Evolutionary conservation across 2,888 invertebrate genomes (phyloP).

Genomic region (Trissolcus japonicus): DNA sequence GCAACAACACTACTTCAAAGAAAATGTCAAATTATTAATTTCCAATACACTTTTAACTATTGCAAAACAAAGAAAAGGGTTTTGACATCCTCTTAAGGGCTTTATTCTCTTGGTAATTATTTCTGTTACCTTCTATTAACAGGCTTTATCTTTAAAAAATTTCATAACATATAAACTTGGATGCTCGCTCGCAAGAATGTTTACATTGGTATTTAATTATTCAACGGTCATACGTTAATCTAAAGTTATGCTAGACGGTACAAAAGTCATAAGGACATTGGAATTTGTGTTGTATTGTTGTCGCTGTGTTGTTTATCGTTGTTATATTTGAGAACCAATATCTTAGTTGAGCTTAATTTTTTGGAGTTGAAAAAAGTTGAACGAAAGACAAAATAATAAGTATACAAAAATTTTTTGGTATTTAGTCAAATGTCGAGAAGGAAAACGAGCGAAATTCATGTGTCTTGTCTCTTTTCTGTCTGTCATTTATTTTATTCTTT

Average conservation of each 20-base stretch:
- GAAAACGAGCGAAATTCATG: constrained; percentile 40
- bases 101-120: constrained; percentile 54
- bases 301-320: constrained; percentile 24
- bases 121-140: constrained; percentile 54
- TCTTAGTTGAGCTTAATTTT: neutral
- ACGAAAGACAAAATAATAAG: too few relatives aligned
- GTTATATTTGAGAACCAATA: neutral
- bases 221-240: constrained; percentile 5
- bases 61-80: too few relatives aligned
- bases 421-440: constrained; percentile 3
- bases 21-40: too few relatives aligned
- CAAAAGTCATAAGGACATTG: neutral
- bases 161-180: constrained; percentile 45
- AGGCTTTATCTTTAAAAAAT: constrained; percentile 54
- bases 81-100: too few relatives aligned
- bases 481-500: constrained; percentile 32
- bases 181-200: constrained; percentile 48
- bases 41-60: too few relatives aligned
- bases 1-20: too few relatives aligned
- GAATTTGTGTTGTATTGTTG: constrained; percentile 16
- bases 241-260: constrained; percentile 26
- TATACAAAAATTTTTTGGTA: constrained; percentile 6
- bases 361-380: neutral
- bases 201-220: constrained; percentile 23
- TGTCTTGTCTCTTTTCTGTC: constrained; percentile 37